Percentiles rank a stretch among this genome's conserved stretches.
These are phyloP conservation scores for Eupeodes luniger DNA, from an alignment of 2,888 invertebrate species.

Conservation along the genomic window DNA sequence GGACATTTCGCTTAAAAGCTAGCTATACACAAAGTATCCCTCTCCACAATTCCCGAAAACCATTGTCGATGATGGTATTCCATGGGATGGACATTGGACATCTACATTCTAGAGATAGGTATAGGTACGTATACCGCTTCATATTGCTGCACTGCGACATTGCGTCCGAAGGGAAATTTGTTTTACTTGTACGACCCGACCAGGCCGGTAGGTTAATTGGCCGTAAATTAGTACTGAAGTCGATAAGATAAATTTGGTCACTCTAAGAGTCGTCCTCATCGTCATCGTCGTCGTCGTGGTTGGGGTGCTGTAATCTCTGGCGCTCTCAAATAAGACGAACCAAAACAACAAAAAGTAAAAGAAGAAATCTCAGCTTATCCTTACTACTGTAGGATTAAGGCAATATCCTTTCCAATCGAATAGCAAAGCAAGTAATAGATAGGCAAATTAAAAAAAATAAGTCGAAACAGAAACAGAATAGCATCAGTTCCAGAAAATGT, in stretches of 20 bases:
- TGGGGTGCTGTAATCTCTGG: slow-evolving; percentile 62
- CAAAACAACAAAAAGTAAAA: slow-evolving; percentile 18
- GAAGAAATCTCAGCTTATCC: slow-evolving; percentile 55
- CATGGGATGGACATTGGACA: slow-evolving; percentile 15
- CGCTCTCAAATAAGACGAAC: slow-evolving; percentile 22
- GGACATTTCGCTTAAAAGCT: slow-evolving; percentile 72
- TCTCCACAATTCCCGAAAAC: neutral
- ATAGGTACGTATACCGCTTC: neutral
- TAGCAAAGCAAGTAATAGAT: slow-evolving; percentile 62
- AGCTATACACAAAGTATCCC: slow-evolving; percentile 37
- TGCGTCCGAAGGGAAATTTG: slow-evolving; percentile 73
- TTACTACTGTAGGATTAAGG: slow-evolving; percentile 56
- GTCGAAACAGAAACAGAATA: slow-evolving; percentile 9
- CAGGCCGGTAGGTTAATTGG: slow-evolving; percentile 74
- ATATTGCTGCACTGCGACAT: slow-evolving; percentile 73
- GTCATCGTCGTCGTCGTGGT: slow-evolving; percentile 6
- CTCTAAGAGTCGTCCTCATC: slow-evolving; percentile 46
- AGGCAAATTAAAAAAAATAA: slow-evolving; percentile 67
- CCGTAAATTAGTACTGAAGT: slow-evolving; percentile 75
- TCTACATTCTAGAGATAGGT: slow-evolving; percentile 11
- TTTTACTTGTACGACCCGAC: slow-evolving; percentile 61
- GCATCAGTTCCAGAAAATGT: neutral
- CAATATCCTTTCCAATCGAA: slow-evolving; percentile 71
- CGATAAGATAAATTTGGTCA: slow-evolving; percentile 76
- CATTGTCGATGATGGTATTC: slow-evolving; percentile 34